Evolutionary conservation across 2,797 vertebrate genomes (phyloP).

Genomic region (Gadopsis bispinosus): DNA sequence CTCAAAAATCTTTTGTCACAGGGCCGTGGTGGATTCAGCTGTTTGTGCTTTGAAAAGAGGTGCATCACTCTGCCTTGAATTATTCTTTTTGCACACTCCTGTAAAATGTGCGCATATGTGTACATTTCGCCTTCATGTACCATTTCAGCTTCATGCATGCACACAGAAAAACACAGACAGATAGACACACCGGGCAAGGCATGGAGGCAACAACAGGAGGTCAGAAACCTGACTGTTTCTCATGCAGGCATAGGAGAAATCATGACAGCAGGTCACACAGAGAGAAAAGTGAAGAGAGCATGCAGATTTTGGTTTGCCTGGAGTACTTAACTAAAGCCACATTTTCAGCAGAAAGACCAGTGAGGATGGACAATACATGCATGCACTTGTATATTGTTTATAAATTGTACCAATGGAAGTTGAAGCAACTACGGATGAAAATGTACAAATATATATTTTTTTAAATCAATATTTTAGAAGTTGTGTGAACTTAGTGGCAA

Average conservation of each 20-base stretch:
- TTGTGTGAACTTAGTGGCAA: not conserved
- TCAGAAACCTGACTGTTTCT: conserved; percentile 41
- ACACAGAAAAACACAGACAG: conserved; percentile 19
- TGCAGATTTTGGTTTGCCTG: not conserved
- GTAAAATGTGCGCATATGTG: not conserved
- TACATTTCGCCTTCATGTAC: not conserved
- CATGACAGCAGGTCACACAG: conserved; percentile 25
- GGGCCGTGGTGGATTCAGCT: conserved; percentile 14
- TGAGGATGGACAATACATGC: not conserved
- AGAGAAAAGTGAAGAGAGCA: conserved; percentile 16
- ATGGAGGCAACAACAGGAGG: conserved; percentile 46
- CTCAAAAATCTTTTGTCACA: conserved; percentile 12
- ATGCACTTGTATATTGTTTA: not conserved
- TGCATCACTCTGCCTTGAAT: conserved; percentile 25
- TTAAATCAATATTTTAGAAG: not conserved
- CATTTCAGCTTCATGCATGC: conserved; percentile 1
- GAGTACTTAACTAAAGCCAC: conserved; percentile 9
- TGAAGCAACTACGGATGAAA: not conserved
- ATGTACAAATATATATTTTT: not conserved
- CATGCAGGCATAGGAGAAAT: conserved; percentile 37
- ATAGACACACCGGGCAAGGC: conserved; percentile 11
- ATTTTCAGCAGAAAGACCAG: conserved; percentile 9
- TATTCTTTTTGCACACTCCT: conserved; percentile 1
- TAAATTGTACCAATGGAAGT: not conserved
- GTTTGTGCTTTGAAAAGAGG: conserved; percentile 12